Percentiles rank a stretch among this genome's conserved stretches.
phyloP scores from a whole-genome alignment of 2,888 invertebrate genomes.

The Eledona agricola region DNA sequence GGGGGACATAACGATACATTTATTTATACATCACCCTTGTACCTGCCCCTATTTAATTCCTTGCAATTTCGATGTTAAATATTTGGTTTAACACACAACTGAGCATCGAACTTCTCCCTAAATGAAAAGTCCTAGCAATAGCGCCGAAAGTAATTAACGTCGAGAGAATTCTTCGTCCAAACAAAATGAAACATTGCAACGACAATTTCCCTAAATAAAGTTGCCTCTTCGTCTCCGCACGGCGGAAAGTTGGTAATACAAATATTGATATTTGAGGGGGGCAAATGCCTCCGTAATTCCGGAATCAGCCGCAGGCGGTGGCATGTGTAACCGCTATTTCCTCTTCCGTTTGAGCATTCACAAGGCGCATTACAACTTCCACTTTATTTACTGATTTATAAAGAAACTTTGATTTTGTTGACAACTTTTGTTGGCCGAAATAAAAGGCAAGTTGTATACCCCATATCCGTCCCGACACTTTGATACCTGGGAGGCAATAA shows the following conservation, averaged over 20 bases:
- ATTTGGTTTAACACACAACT: no score
- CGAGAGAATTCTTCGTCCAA: slow-evolving; percentile 21
- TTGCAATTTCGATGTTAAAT: no score
- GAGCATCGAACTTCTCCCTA: no score
- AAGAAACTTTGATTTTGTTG: slow-evolving; percentile 46
- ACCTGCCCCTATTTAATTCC: no score
- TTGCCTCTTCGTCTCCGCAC: slow-evolving; percentile 16
- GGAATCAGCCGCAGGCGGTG: slow-evolving; percentile 37
- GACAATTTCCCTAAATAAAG: slow-evolving; percentile 35
- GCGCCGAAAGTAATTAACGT: slow-evolving; percentile 25
- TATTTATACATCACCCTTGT: no score
- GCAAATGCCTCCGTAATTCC: slow-evolving; percentile 35
- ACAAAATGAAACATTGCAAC: slow-evolving; percentile 27
- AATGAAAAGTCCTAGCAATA: slow-evolving; percentile 14
- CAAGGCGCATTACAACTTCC: slow-evolving; percentile 46
- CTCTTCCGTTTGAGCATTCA: slow-evolving; percentile 48
- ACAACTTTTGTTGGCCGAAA: slow-evolving; percentile 33
- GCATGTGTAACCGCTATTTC: slow-evolving; percentile 46
- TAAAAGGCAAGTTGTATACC: no score
- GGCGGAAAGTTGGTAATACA: slow-evolving; percentile 40
- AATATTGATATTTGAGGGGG: slow-evolving; percentile 43
- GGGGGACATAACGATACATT: no score
- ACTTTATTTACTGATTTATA: slow-evolving; percentile 53
- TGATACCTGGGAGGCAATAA: slow-evolving; percentile 19
- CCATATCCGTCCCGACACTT: no score